Conservation (phyloP, 2,888 invertebrate genomes). For the Tetanocera ferruginea region DNA sequence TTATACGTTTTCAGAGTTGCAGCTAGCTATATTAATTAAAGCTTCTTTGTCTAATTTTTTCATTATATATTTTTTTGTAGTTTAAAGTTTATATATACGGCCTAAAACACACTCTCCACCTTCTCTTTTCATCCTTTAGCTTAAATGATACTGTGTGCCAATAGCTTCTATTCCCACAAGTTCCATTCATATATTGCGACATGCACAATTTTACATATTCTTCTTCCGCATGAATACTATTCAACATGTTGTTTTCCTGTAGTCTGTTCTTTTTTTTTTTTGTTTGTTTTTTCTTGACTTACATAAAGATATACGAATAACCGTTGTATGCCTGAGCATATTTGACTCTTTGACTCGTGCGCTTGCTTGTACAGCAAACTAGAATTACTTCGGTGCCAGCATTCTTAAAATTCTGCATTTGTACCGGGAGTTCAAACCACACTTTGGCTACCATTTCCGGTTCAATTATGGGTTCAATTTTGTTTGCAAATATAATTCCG, state of each 20-base stretch:
- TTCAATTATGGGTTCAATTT: constrained; percentile 45
- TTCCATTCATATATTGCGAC: no score
- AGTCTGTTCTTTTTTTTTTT: not conserved
- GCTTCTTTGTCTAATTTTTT: no score
- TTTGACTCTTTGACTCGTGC: constrained; percentile 10
- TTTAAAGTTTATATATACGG: no score
- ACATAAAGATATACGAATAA: constrained; percentile 32
- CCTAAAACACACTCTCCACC: no score
- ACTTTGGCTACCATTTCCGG: constrained; percentile 41
- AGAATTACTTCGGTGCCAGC: not conserved
- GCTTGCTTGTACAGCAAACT: not conserved
- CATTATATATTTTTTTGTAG: no score
- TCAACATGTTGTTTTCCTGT: constrained; percentile 49
- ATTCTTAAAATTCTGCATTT: not conserved
- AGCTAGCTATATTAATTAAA: no score
- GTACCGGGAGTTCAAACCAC: not conserved
- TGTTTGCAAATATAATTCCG: constrained; percentile 44
- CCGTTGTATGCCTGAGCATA: not conserved
- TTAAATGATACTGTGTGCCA: no score
- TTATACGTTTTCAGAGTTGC: no score
- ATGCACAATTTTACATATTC: constrained; percentile 47
- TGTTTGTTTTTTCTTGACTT: constrained; percentile 28
- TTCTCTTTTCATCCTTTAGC: no score
- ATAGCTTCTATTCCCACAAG: no score
- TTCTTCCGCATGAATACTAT: constrained; percentile 57